Conservation (phyloP, 2,797 vertebrate genomes). For the Danio jaintianensis region DNA sequence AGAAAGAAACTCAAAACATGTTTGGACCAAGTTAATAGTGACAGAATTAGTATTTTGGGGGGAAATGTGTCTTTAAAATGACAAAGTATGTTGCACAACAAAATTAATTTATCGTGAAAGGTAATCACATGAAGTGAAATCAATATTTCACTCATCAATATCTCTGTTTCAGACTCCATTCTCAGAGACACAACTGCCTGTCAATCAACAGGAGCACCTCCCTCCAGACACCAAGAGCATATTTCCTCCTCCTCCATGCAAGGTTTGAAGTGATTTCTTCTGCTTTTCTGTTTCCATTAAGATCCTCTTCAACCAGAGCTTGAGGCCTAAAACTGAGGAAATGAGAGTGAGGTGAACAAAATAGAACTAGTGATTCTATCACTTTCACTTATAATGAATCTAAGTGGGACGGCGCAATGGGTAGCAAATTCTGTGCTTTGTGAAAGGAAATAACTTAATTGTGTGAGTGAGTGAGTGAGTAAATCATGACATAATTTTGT, state of each 20-base stretch:
- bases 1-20: too few relatives aligned
- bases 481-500: neutral
- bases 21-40: too few relatives aligned
- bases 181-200: slow-evolving; percentile 54
- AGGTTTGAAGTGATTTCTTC: slow-evolving; percentile 68
- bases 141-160: neutral
- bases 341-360: slow-evolving; percentile 5
- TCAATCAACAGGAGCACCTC: slow-evolving; percentile 57
- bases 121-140: neutral
- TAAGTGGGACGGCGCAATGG: too few relatives aligned
- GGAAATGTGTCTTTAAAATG: too few relatives aligned
- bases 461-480: too few relatives aligned
- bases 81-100: too few relatives aligned
- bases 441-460: neutral
- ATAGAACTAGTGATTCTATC: neutral
- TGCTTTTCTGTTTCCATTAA: neutral
- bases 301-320: neutral
- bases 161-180: slow-evolving; percentile 23
- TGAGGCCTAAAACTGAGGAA: slow-evolving; percentile 21
- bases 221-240: slow-evolving; percentile 50
- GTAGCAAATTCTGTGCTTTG: too few relatives aligned
- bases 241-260: slow-evolving; percentile 75
- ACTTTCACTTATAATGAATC: neutral
- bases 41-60: too few relatives aligned
- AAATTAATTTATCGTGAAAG: too few relatives aligned